Evolutionary conservation across 37 sponge, comb jelly and placozoan genomes (phyloP), one percentile per base, ranked within the genome.

Genomic region (Spongilla lacustris): DNA sequence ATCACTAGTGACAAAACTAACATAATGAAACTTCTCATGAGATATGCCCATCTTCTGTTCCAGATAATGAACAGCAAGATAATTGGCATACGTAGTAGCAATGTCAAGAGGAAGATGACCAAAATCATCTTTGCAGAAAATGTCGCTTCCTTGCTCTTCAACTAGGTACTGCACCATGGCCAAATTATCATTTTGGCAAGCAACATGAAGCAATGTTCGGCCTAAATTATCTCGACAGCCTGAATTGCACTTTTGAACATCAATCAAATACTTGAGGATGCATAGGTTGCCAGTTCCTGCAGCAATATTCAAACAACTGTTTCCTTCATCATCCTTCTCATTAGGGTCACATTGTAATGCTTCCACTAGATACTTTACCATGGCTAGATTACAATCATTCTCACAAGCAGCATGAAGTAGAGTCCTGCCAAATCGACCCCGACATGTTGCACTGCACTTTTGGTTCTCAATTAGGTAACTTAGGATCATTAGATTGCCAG

Each of bases 171-270:
- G 78, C 22, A 89, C 84, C n/a, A 89, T 78, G 25, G 89, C 88
- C 29, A 83, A 9, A 36, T 93, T 83, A 9, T 87, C 89, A 49
- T 93, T 82, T 23, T 75, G 71, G 34, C 84, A 83, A 17, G 90
- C 90, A 22, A 66, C 34, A 70, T 93, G 94, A 21, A 93, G 84
- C 8, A 89, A 73, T 1, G 66, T 76, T 27, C 72, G 73, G 0
- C 76, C 74, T 22, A 46, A 4, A 10, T 46, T 4, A 46, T 8
- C 46, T 46, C 8, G 4, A 8, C 46, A 46, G 4, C 8, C 8
- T 10, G 46, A 8, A 46, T 46, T 8, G 8, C 46, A 46, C 8
- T 46, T 46, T 46, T 8, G 4, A 10, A 10, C 8, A 10, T 46
- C 46, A 8, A 46, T 46, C 8, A 46, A 8, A 8, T 46, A 46